Evolutionary conservation across 2,888 invertebrate genomes (phyloP), one percentile per base, ranked within the genome.

Genomic region (Synergus gifuensis): DNA sequence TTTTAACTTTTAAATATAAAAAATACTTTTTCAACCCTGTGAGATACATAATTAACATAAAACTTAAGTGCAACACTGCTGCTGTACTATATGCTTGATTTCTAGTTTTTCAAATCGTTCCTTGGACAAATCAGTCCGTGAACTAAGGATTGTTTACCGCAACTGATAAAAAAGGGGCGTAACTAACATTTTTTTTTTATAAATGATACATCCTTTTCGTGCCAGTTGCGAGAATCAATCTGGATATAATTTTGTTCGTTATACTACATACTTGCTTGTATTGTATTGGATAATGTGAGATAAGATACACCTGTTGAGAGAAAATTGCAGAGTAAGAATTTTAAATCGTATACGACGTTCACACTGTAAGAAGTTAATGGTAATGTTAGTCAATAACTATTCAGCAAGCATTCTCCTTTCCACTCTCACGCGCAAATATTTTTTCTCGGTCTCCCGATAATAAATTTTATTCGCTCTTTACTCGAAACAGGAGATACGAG

Each of bases 291-390:
- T 54, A 73, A 49, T 60, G 60, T 22, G 12, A 60, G 60, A 60
- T 62, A 28, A 36, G 28, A 69, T 46, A 73, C 73, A 58, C 11
- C 54, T 73, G 36, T 58, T 73, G 54, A 73, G 73, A 73, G 73
- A 58, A 73, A 73, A 73, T 73, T 73, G 18, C 54, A 40, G 73
- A 81, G 77, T 78, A 79, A 78, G 80, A 82, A 84, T 86, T 80
- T 79, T 81, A 83, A 82, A 54, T 86, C 84, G 82, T 84, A 85
- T 82, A 85, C 84, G 82, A 77, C 69, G 81, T 83, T 79, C 81
- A 80, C 80, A 81, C 81, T 79, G 76, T 76, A 79, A 69, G 79
- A 58, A 81, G 76, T 63, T 81, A 77, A 54, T 73, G n/a, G n/a
- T 58, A 73, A 73, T 73, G 54, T 73, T 73, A 58, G 54, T 54